Evolutionary conservation across 2,888 invertebrate genomes (phyloP).

Genomic region (Ditula angustiorana): DNA sequence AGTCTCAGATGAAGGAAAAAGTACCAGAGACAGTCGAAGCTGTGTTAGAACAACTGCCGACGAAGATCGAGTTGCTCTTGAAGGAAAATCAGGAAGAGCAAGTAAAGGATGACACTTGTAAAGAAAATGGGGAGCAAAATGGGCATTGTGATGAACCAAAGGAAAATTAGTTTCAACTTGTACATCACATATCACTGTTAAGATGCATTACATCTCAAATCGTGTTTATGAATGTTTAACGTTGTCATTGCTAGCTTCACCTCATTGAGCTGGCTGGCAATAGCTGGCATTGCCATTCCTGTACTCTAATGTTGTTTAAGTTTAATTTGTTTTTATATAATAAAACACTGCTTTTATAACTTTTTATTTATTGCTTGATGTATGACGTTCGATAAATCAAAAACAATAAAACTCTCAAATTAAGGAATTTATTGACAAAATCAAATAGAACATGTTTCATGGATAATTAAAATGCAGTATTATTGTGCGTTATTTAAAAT

Average conservation of each 20-base stretch:
- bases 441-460: conserved; percentile 13
- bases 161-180: not conserved
- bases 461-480: conserved; percentile 26
- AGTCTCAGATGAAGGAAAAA: conserved; percentile 46
- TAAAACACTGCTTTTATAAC: not conserved
- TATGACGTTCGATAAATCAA: not conserved
- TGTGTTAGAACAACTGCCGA: conserved; percentile 53
- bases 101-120: not conserved
- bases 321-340: not conserved
- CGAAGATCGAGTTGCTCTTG: conserved; percentile 58
- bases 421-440: conserved; percentile 25
- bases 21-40: conserved; percentile 47
- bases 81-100: conserved; percentile 37
- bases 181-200: not conserved
- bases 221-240: not conserved
- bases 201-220: not conserved
- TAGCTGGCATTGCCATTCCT: not conserved
- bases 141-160: not conserved
- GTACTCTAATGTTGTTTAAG: not conserved
- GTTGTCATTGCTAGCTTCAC: not conserved
- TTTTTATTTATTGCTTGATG: not conserved
- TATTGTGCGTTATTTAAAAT: conserved; percentile 15
- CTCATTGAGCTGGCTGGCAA: not conserved
- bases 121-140: conserved; percentile 35
- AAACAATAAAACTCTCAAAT: not conserved